phyloP scores from a whole-genome alignment of 2,113 vertebrate genomes.

The Elaphurus davidianus region DNA sequence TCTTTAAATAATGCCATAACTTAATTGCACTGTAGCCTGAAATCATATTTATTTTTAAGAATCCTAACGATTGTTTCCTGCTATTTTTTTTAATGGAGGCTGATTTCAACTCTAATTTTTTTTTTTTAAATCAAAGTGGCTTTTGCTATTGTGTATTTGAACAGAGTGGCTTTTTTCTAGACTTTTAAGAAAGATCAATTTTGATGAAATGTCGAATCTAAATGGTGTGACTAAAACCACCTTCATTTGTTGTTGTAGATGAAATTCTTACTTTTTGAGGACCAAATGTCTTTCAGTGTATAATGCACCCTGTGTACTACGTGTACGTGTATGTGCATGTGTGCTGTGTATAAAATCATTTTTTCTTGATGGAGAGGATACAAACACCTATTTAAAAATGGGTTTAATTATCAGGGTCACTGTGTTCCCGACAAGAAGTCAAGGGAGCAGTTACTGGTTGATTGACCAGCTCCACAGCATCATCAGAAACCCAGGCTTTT shows the following conservation, averaged over 20 bases:
- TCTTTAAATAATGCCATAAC: background rate
- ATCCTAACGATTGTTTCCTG: background rate
- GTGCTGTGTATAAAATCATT: background rate
- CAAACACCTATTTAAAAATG: background rate
- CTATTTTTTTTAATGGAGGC: background rate
- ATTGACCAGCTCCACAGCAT: background rate
- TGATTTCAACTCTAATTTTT: background rate
- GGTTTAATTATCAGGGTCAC: background rate
- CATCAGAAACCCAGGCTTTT: background rate
- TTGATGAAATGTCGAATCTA: background rate
- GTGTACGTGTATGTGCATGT: background rate
- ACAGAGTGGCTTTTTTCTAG: background rate
- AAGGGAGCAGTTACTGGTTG: background rate
- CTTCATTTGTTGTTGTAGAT: background rate
- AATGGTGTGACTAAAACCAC: background rate
- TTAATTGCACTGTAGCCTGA: background rate
- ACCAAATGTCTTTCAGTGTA: background rate
- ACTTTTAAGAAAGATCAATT: background rate
- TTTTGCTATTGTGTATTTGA: background rate
- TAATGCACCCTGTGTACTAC: background rate
- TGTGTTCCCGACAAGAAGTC: background rate
- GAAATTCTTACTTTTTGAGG: background rate
- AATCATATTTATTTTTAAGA: conserved; percentile 6
- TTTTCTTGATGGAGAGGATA: background rate
- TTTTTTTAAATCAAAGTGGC: background rate